Base-by-base conservation (phyloP, 2,113 vertebrate genomes). In the Dermatemys mawii region DNA sequence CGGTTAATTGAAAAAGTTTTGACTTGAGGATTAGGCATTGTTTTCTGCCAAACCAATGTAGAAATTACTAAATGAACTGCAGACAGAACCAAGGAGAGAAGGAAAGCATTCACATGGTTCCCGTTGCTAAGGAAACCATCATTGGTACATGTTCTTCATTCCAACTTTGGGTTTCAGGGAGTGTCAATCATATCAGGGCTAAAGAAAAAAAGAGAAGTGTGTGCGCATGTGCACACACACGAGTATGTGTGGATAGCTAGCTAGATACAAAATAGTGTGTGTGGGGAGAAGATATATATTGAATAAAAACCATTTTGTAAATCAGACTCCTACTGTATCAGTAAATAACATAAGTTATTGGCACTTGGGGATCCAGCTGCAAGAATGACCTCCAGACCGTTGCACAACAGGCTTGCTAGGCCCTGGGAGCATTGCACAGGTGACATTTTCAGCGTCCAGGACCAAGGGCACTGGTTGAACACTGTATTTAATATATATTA, bases 41-140 rank as follows among this genome's bases (percentile, higher is more conserved):
- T 88, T 88, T 94, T 85, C 93, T 80, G 93, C 16, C 13, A 53
- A 91, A 79, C 83, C 86, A 88, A 2, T 84, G 27, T 93, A 84
- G 57, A 97, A 94, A 78, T 50, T 79, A 53, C 35, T 87, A 14
- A 57, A 54, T 93, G 35, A 82, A 93, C 44, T 93, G 21, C 27
- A 95, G 75, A 87, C 93, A 88, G 93, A 90, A 80, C 46, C 86
- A 38, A 78, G 41, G 55, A 91, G 4, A 51, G 90, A 97, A 86
- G 73, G 49, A 86, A 86, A 94, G 5, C 70, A 80, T 95, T 97
- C 38, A 94, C 73, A 50, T 94, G 55, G 88, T 90, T 97, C 91
- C 76, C 84, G 89, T 94, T 97, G 80, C 90, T 94, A 96, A 86
- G 93, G 90, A 96, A 97, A 97, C 91, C 63, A 92, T 84, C 32